A percentile compares a stretch with the other conserved stretches of the same genome.
These are phyloP conservation scores for Tipula confusa DNA, from an alignment of 2,888 invertebrate species.

Conservation along the genomic window DNA sequence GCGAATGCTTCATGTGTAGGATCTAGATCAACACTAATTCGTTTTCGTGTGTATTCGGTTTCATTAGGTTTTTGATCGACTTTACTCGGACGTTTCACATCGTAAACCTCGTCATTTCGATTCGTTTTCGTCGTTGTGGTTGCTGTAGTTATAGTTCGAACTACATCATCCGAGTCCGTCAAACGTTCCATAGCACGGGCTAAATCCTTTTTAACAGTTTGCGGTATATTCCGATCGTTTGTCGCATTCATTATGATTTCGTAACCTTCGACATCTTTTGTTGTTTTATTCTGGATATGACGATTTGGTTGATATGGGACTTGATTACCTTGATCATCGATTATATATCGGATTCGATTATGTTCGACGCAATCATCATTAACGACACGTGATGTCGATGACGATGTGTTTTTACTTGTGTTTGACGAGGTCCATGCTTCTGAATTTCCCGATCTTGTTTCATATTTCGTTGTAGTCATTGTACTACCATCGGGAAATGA, in stretches of 20 bases:
- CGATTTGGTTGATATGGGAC: background rate
- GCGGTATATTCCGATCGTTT: background rate
- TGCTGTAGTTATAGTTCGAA: background rate
- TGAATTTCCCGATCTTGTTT: constrained; percentile 49
- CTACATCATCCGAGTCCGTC: background rate
- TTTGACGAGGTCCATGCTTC: constrained; percentile 36
- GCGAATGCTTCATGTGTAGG: constrained; percentile 74
- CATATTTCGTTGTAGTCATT: constrained; percentile 64
- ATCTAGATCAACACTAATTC: constrained; percentile 61
- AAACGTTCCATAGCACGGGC: constrained; percentile 33
- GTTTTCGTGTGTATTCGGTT: constrained; percentile 55
- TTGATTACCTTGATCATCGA: background rate
- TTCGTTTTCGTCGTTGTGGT: background rate
- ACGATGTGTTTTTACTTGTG: constrained; percentile 33
- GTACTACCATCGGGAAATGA: constrained; percentile 62
- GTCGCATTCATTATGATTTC: background rate
- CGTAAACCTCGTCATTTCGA: background rate
- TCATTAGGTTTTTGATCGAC: constrained; percentile 38
- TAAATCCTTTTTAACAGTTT: constrained; percentile 39
- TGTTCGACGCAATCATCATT: constrained; percentile 35
- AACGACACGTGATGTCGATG: constrained; percentile 33
- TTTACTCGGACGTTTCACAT: background rate
- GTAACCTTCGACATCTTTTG: background rate
- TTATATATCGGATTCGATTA: constrained; percentile 34
- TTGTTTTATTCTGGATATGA: background rate